phyloP scores from a whole-genome alignment of 2,797 vertebrate genomes.

The Zalophus californianus region DNA sequence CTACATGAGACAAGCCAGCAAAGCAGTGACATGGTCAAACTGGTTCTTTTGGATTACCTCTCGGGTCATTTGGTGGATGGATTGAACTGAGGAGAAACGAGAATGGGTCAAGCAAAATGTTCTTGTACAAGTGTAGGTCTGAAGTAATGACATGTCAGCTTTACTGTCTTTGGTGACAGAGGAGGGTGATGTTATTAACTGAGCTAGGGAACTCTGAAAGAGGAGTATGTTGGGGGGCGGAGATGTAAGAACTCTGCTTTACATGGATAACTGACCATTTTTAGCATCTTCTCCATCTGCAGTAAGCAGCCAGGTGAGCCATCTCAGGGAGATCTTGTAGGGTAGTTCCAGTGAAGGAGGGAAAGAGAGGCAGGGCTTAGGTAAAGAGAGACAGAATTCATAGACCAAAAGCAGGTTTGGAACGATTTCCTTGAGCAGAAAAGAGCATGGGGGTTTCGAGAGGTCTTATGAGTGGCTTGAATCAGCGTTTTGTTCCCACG shows the following conservation, averaged over 20 bases:
- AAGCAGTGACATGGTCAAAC: background rate
- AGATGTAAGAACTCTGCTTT: background rate
- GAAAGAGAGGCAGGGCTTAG: background rate
- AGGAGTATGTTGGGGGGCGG: background rate
- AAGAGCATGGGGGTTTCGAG: background rate
- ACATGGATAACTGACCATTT: background rate
- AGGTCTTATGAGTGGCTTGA: background rate
- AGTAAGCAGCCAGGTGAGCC: background rate
- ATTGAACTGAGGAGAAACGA: background rate
- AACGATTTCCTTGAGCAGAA: background rate
- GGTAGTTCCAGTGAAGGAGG: background rate
- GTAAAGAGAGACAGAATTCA: background rate
- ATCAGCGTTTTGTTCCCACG: background rate
- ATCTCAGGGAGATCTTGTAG: background rate
- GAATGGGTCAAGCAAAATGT: background rate
- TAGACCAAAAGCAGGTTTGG: background rate
- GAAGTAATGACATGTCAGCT: background rate
- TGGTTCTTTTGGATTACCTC: background rate
- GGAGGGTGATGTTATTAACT: background rate
- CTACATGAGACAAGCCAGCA: background rate
- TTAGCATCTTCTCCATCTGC: background rate
- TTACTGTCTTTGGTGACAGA: background rate
- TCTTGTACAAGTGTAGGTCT: background rate
- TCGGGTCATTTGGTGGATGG: background rate
- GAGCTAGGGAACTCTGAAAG: background rate